Percentiles rank a stretch among this genome's conserved stretches.
Evolutionary conservation across 2,888 invertebrate species (phyloP).

Genomic region (Protodeltote pygarga): DNA sequence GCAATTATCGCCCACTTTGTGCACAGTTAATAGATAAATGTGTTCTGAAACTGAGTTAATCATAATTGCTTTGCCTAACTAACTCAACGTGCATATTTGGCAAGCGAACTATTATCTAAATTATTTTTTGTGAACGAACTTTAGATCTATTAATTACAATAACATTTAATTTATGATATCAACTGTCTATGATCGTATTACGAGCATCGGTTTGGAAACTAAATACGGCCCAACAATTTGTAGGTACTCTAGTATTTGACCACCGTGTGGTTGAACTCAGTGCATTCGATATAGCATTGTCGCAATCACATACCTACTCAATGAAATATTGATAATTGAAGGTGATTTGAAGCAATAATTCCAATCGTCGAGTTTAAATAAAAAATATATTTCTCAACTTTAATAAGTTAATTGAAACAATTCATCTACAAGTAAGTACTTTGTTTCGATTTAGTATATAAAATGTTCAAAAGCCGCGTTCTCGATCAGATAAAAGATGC

Average conservation of each 20-base stretch:
- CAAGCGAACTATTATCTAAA: slow-evolving; percentile 39
- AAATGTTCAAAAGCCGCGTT: too few species aligned
- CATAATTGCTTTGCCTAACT: slow-evolving; percentile 33
- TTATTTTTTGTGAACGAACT: slow-evolving; percentile 38
- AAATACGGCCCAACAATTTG: slow-evolving; percentile 61
- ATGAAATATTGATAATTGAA: slow-evolving; percentile 56
- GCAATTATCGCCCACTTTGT: slow-evolving; percentile 5
- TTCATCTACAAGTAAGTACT: not conserved
- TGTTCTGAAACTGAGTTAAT: slow-evolving; percentile 32
- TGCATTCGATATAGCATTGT: slow-evolving; percentile 72
- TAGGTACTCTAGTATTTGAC: slow-evolving; percentile 55
- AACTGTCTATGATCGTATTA: slow-evolving; percentile 70
- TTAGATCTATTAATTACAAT: slow-evolving; percentile 48
- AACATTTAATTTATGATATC: slow-evolving; percentile 68
- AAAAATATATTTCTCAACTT: slow-evolving; percentile 25
- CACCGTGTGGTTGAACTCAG: slow-evolving; percentile 72
- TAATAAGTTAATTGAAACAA: slow-evolving; percentile 6
- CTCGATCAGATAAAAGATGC: too few species aligned
- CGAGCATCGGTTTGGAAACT: slow-evolving; percentile 72
- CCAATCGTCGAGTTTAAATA: slow-evolving; percentile 44
- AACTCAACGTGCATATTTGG: slow-evolving; percentile 28
- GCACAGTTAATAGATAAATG: slow-evolving; percentile 35
- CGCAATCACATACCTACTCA: slow-evolving; percentile 59
- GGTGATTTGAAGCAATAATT: slow-evolving; percentile 55
- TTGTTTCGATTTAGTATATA: too few species aligned